A percentile compares a stretch with the other conserved stretches of the same genome.
Evolutionary conservation across 1,140 invertebrate species (phyloP).

Genomic region (Ephestia elutella): DNA sequence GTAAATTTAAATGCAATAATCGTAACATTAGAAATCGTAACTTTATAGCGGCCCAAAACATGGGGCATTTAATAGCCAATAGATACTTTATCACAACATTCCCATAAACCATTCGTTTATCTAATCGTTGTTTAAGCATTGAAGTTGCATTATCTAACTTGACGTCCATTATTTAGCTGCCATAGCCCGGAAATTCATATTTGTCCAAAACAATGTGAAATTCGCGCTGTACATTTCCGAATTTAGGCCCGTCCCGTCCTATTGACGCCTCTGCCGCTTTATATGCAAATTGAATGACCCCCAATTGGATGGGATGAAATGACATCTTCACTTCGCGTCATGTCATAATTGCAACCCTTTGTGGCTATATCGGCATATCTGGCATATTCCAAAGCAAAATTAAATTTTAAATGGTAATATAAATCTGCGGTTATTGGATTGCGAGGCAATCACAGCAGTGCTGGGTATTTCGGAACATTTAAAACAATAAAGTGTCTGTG

Average conservation of each 20-base stretch:
- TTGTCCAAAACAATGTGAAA: neutral
- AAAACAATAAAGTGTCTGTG: neutral
- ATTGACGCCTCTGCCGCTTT: conserved; percentile 39
- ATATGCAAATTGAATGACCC: conserved; percentile 61
- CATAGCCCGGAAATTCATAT: neutral
- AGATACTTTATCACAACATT: neutral
- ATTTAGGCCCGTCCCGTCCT: conserved; percentile 19
- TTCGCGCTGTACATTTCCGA: neutral
- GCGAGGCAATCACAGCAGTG: neutral
- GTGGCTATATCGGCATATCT: conserved; percentile 19
- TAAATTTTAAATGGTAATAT: conserved; percentile 1
- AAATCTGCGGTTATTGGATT: conserved; percentile 2
- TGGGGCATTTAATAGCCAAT: too few species aligned
- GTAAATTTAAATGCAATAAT: too few species aligned
- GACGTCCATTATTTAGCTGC: neutral
- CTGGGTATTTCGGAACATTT: neutral
- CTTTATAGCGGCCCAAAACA: neutral
- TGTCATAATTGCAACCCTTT: conserved; percentile 35
- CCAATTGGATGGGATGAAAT: conserved; percentile 46
- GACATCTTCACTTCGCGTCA: conserved; percentile 45
- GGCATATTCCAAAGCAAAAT: conserved; percentile 5
- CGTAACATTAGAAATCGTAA: neutral
- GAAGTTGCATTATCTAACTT: neutral
- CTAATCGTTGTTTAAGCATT: neutral
- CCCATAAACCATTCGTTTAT: neutral